Evolutionary conservation across 2,797 vertebrate genomes (phyloP), one percentile per base, ranked within the genome.

Genomic region (Emys orbicularis): DNA sequence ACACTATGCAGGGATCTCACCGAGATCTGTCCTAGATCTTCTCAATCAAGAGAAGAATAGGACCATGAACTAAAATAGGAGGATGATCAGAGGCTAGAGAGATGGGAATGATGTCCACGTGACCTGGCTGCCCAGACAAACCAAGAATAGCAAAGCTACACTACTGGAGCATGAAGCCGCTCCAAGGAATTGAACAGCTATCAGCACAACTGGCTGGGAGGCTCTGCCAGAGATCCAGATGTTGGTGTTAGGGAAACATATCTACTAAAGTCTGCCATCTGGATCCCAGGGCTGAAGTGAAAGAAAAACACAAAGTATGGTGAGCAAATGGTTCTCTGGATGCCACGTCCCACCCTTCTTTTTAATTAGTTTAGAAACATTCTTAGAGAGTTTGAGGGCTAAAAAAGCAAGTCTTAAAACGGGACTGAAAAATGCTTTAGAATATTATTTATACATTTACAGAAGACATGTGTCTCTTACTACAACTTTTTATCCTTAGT

Each of bases 181-280:
- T 91, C 84, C 68, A 84, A 86, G 85, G 87, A 92, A 89, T 49
- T 76, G 74, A 94, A 86, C 79, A 95, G 91, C 90, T 92, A 85
- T 87, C 84, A 91, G 94, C 77, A 84, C 93, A 96, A 82, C 77
- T 92, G 94, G 54, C 50, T 82, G 92, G 74, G 76, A 91, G 53
- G 44, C 54, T 90, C 91, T 95, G 91, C 97, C 96, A 96, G 96
- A 95, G 87, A 93, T 56, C 81, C 97, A 98, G 95, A 97, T 97
- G 97, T 91, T 95, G 77, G 88, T 95, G 54, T 49, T 91, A 76
- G 57, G 88, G 93, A 95, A 96, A 85, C 34, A 57, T 81, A 50
- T 37, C 61, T 87, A 79, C 37, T n/a, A 50, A 72, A 93, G 74
- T 68, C 94, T 34, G 0, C 52, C 79, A 94, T 94, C 87, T 97